Evolutionary conservation across 2,113 vertebrate genomes (phyloP).

Genomic region (Pterocles burchelli): DNA sequence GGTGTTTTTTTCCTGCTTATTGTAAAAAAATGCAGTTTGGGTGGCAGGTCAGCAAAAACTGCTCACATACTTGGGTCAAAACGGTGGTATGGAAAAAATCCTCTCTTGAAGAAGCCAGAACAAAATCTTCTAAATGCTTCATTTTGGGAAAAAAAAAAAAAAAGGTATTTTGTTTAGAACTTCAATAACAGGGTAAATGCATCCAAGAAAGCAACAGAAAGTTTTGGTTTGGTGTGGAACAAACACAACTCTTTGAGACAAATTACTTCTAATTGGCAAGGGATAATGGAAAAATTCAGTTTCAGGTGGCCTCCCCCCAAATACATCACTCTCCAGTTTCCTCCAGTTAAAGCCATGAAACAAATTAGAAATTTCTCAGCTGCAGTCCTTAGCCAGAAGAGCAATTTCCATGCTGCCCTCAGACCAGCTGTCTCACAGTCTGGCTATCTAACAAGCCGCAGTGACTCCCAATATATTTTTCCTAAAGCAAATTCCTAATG

Average conservation of each 20-base stretch:
- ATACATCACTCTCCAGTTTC: neutral
- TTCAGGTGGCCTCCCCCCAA: neutral
- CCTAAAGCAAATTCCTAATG: slow-evolving; percentile 56
- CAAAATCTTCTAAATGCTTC: neutral
- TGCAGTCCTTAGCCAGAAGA: slow-evolving; percentile 39
- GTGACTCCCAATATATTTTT: slow-evolving; percentile 1
- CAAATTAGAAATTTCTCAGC: neutral
- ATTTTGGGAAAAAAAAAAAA: neutral
- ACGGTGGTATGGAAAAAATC: neutral
- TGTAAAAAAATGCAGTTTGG: neutral
- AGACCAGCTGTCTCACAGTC: slow-evolving; percentile 59
- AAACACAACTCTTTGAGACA: neutral
- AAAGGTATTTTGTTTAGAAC: neutral
- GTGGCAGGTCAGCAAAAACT: neutral
- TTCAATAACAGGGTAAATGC: neutral
- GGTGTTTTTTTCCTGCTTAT: neutral
- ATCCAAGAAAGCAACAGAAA: neutral
- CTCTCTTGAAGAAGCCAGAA: neutral
- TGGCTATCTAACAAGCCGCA: slow-evolving; percentile 35
- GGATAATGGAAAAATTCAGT: neutral
- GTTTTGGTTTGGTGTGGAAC: neutral
- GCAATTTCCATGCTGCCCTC: slow-evolving; percentile 9
- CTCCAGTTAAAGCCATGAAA: neutral
- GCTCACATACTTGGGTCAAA: neutral
- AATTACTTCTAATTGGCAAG: neutral